Base-by-base conservation (phyloP, 1,140 invertebrate species). In the Dufourea novaeangliae region DNA sequence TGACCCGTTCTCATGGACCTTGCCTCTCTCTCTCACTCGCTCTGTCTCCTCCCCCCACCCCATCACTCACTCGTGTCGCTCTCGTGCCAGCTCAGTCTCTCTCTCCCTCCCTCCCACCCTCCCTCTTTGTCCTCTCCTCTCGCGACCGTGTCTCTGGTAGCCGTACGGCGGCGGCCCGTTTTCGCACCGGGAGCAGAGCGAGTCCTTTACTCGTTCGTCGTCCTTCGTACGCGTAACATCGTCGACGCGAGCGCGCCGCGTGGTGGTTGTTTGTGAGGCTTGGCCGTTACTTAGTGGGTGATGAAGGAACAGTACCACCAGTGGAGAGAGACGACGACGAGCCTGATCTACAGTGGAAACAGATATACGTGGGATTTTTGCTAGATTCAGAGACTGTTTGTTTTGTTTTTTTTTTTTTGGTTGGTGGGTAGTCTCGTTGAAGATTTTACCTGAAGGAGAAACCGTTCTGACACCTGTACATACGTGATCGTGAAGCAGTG, bases 1-100 rank as follows among this genome's bases (percentile, higher is more conserved):
- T 78, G 82, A 87, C 52, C 72, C 72, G 57, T 80, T 74, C 54
- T 79, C 72, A 54, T 67, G 63, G 77, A 80, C 71, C 69, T 75
- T 37, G 44, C 50, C 68, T 44, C 67, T 57, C 14, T 59, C 61
- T 76, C 67, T 57, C 27, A 2, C 22, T 59, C 54, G 12, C 7
- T 50, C 20, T 50, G 17, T 22, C 22, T 52, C 52, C 22, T 20
- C 11, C 17, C 12, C 3, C 20, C 7, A 17, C 20, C 46, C 46
- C 41, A n/a, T n/a, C n/a, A n/a, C n/a, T 44, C 41, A 1, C 1
- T 44, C 11, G 12, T 4, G 41, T 14, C 10, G 41, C 4, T 44
- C 41, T 44, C 2, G 41, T 14, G 54, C 59, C 50, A 14, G 17
- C 56, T 61, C 44, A n/a, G 63, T 12, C 64, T 46, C 61, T 50